These are phyloP conservation scores for Euplagia quadripunctaria DNA, from an alignment of 2,888 invertebrate genomes.

Conservation along the genomic window DNA sequence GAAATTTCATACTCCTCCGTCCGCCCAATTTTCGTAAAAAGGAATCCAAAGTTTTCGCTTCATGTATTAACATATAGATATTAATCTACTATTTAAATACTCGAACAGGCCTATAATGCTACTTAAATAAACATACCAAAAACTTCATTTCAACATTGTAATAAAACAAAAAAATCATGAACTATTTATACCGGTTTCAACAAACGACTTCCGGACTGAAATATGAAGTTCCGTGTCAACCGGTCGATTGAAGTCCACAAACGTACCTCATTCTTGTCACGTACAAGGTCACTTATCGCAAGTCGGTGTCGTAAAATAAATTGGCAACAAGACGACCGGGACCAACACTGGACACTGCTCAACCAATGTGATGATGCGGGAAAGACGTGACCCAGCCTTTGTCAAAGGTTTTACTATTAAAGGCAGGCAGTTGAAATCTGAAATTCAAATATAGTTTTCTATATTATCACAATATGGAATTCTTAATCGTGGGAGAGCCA, in stretches of 20 bases:
- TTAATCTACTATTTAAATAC: too few relatives aligned
- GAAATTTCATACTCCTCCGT: too few relatives aligned
- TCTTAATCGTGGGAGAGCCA: too few relatives aligned
- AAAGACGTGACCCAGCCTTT: conserved; percentile 8
- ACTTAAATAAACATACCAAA: too few relatives aligned
- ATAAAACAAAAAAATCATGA: too few relatives aligned
- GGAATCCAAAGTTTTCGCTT: too few relatives aligned
- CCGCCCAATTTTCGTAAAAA: too few relatives aligned
- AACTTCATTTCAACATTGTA: neutral
- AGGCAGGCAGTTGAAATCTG: conserved; percentile 23
- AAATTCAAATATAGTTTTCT: neutral
- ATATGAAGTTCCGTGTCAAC: conserved; percentile 32
- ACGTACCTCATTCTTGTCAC: conserved; percentile 66
- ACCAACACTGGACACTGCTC: conserved; percentile 13
- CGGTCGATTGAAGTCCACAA: conserved; percentile 49
- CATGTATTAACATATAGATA: too few relatives aligned
- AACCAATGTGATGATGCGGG: conserved; percentile 26
- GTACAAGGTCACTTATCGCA: conserved; percentile 68
- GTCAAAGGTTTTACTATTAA: conserved; percentile 3
- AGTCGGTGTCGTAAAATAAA: conserved; percentile 76
- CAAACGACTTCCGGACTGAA: neutral
- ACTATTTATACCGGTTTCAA: neutral
- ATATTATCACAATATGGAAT: neutral
- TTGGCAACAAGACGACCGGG: conserved; percentile 61
- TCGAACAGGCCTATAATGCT: too few relatives aligned